A percentile compares a stretch with the other conserved stretches of the same genome.
Conservation (phyloP, 2,888 invertebrate species). For the Dendrolimus houi region DNA sequence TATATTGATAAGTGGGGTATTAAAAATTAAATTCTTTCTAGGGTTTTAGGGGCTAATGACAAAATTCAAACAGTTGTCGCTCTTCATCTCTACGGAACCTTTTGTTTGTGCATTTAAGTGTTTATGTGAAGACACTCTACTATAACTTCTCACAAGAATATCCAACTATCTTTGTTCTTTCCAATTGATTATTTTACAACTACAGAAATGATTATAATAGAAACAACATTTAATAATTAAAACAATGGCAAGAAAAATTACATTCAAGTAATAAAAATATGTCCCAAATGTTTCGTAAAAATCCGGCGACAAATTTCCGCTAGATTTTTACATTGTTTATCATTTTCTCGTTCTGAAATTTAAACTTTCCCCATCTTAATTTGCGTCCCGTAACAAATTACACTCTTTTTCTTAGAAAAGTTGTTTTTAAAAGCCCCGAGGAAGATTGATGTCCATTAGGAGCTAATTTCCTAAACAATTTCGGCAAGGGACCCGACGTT, state of each 20-base stretch:
- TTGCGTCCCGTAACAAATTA: conserved; percentile 52
- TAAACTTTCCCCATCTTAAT: conserved; percentile 39
- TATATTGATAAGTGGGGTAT: too few species aligned
- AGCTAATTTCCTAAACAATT: conserved; percentile 47
- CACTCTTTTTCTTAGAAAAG: conserved; percentile 39
- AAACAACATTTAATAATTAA: background rate
- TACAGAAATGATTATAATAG: background rate
- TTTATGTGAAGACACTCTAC: too few species aligned
- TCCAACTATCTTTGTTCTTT: too few species aligned
- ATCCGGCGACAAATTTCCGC: background rate
- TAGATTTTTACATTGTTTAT: conserved; percentile 28
- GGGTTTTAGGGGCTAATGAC: too few species aligned
- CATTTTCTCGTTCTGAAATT: conserved; percentile 36
- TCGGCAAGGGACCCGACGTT: conserved; percentile 21
- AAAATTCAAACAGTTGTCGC: too few species aligned
- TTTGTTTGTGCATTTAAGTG: too few species aligned
- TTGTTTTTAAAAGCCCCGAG: conserved; percentile 35
- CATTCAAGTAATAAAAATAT: background rate
- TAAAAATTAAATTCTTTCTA: too few species aligned
- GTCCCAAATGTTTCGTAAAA: background rate
- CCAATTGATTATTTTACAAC: too few species aligned
- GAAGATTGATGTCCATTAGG: conserved; percentile 57
- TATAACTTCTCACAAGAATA: too few species aligned
- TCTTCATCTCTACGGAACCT: too few species aligned
- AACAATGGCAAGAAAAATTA: background rate